Evolutionary conservation across 2,888 invertebrate species (phyloP).

Genomic region (Caenorhabditis sp.): DNA sequence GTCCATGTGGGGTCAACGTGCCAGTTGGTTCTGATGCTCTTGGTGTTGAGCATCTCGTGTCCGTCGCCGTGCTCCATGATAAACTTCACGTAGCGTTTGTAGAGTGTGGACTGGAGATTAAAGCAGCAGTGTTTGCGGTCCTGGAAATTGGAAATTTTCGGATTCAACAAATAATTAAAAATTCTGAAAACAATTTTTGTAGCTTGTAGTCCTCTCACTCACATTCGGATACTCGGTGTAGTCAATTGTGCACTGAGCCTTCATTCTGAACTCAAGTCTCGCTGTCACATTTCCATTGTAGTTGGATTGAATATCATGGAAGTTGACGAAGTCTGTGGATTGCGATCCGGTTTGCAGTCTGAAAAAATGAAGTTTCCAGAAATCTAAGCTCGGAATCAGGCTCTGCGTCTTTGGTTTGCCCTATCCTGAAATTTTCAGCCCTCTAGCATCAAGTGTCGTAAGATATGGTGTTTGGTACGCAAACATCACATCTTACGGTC

Average conservation of each 20-base stretch:
- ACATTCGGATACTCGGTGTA: slow-evolving; percentile 79
- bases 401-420: no score
- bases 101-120: slow-evolving; percentile 73
- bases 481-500: no score
- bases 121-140: slow-evolving; percentile 79
- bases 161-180: no score
- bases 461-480: neutral
- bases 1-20: slow-evolving; percentile 71
- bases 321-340: slow-evolving; percentile 77
- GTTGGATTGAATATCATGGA: slow-evolving; percentile 73
- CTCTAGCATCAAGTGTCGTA: neutral
- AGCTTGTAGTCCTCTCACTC: slow-evolving; percentile 15
- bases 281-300: slow-evolving; percentile 78
- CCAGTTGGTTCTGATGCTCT: slow-evolving; percentile 74
- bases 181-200: no score
- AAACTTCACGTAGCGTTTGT: slow-evolving; percentile 75
- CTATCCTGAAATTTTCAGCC: neutral
- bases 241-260: slow-evolving; percentile 77
- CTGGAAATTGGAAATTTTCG: slow-evolving; percentile 47
- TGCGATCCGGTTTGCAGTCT: slow-evolving; percentile 78
- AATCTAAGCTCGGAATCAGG: no score
- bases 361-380: slow-evolving; percentile 25
- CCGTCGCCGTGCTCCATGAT: slow-evolving; percentile 72
- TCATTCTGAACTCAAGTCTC: slow-evolving; percentile 76
- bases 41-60: slow-evolving; percentile 67